Base-by-base conservation (phyloP, 2,113 vertebrate genomes). In the Myrmecobius fasciatus region DNA sequence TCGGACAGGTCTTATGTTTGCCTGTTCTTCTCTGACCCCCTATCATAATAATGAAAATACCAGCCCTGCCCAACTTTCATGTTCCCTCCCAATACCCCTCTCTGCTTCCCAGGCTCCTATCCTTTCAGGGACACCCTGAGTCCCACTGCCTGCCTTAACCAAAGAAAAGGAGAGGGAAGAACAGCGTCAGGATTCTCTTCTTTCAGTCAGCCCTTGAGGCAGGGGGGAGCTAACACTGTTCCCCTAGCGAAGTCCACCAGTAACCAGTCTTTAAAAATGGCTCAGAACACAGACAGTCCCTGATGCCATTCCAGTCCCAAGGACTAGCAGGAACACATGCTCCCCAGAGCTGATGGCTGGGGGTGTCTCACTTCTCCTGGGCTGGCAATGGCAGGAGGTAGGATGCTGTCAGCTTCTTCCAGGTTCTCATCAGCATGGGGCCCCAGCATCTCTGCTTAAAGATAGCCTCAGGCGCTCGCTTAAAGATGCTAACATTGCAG, bases 401-500 rank as follows among this genome's bases (percentile, higher is more conserved):
- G 91, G 89, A 93, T 47, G 91, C 97, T 96, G 97, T 98, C 97
- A 95, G 94, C 92, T 93, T 9, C 0, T 47, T 48, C 48, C 89
- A 8, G 47, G 54, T 90, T 90, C 95, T 94, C 91, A 94, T 97
- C 97, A 97, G 95, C 96, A 95, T 93, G 95, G 94, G 95, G 96
- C 93, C 97, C 96, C 96, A 93, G 97, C 94, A 95, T 97, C 95
- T 94, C 91, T 36, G 96, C 97, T 95, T 97, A 96, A 96, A 97
- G 94, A 97, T 96, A 36, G 97, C 97, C 97, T 96, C 90, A 0
- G 97, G 97, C 96, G 22, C 94, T 96, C 96, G 94, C 97, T 95
- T 97, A 97, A 97, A 98, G 97, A 97, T 97, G 95, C 94, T 93
- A 96, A 96, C 56, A 75, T 24, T 93, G 97, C 97, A 93, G 93